Evolutionary conservation across 2,888 invertebrate genomes (phyloP).

Genomic region (Diadegma fenestrale): DNA sequence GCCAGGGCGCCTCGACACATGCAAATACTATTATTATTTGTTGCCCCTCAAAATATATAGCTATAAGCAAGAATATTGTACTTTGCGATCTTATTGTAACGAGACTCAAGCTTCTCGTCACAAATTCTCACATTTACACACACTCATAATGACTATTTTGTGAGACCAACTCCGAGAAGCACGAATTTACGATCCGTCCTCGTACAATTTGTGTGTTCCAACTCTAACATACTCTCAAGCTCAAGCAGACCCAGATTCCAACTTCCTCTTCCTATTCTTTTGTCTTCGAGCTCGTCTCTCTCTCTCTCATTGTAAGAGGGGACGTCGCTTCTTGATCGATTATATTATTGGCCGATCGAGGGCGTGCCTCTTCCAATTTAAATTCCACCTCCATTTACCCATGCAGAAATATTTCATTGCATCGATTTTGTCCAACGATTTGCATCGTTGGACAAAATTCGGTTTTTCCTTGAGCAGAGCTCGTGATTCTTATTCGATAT

Average conservation of each 20-base stretch:
- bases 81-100: constrained; percentile 12
- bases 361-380: constrained; percentile 8
- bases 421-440: too few species aligned
- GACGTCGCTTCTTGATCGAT: constrained; percentile 16
- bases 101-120: neutral
- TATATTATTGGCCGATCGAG: constrained; percentile 12
- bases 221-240: neutral
- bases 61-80: neutral
- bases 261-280: constrained; percentile 61
- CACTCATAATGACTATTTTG: neutral
- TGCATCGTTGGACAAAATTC: too few species aligned
- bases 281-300: constrained; percentile 30
- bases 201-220: constrained; percentile 5
- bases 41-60: neutral
- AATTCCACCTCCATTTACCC: neutral
- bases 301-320: neutral
- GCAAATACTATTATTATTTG: constrained; percentile 30
- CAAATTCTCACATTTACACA: neutral
- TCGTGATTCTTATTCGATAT: too few species aligned
- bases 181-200: constrained; percentile 12
- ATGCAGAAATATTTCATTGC: neutral
- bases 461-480: too few species aligned
- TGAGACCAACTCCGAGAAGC: neutral
- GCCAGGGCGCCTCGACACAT: constrained; percentile 53
- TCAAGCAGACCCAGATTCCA: constrained; percentile 33